These are phyloP conservation scores for Callocephalon fimbriatum DNA, from an alignment of 2,113 vertebrate species.

Conservation along the genomic window DNA sequence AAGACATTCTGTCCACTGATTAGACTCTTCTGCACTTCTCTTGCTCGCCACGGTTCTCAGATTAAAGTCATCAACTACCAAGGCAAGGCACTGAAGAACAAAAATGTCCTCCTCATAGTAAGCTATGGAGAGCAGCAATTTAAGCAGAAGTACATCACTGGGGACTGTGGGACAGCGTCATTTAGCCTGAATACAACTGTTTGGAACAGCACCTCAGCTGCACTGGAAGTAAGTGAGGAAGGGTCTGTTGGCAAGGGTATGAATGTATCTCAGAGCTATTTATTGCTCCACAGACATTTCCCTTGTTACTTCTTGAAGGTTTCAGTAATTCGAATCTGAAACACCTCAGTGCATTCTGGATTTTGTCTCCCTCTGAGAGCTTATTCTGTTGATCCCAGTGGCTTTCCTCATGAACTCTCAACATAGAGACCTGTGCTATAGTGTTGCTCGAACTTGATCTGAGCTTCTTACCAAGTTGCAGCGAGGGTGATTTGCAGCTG, in stretches of 20 bases:
- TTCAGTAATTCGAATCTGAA: not conserved
- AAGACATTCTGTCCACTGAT: not conserved
- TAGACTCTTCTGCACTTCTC: not conserved
- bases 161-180: conserved; percentile 7
- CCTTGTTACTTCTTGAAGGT: not conserved
- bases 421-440: not conserved
- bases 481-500: not conserved
- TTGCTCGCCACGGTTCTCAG: not conserved
- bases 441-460: not conserved
- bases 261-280: not conserved
- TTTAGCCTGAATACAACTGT: conserved; percentile 45
- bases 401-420: not conserved
- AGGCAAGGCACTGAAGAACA: conserved; percentile 31
- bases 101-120: not conserved
- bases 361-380: not conserved
- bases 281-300: not conserved
- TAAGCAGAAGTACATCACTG: conserved; percentile 31
- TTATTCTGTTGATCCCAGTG: not conserved
- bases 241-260: not conserved
- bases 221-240: conserved; percentile 43
- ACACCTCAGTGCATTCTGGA: not conserved
- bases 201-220: conserved; percentile 16
- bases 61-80: conserved; percentile 26
- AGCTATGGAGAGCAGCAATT: not conserved
- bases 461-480: not conserved